Evolutionary conservation across 1,140 invertebrate genomes (phyloP).

Genomic region (silkworm (Bombyx mori)): DNA sequence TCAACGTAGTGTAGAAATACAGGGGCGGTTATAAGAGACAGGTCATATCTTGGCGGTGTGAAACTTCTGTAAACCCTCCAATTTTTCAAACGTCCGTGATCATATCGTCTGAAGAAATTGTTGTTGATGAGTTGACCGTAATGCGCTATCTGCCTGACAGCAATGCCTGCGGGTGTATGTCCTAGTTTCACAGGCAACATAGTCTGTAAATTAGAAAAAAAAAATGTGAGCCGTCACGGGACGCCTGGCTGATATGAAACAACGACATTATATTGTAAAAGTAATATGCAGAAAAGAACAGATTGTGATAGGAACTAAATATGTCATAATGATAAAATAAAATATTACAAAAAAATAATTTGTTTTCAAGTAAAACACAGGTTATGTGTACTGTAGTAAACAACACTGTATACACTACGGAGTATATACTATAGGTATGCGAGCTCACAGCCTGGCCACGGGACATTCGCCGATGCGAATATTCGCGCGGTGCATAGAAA

Average conservation of each 20-base stretch:
- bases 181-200: constrained; percentile 81
- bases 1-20: constrained; percentile 80
- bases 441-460: too few relatives aligned
- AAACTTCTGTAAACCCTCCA: constrained; percentile 61
- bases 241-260: too few relatives aligned
- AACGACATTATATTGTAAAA: not conserved
- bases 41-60: constrained; percentile 74
- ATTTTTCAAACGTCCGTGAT: constrained; percentile 74
- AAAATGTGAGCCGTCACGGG: not conserved
- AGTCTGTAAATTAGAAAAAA: constrained; percentile 64
- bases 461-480: too few relatives aligned
- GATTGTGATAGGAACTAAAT: too few relatives aligned
- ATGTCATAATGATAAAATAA: too few relatives aligned
- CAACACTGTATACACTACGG: too few relatives aligned
- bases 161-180: constrained; percentile 88
- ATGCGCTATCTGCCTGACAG: constrained; percentile 83
- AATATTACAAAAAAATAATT: too few relatives aligned
- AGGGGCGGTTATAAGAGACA: constrained; percentile 73
- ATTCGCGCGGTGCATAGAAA: too few relatives aligned
- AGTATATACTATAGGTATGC: too few relatives aligned
- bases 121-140: constrained; percentile 79
- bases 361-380: too few relatives aligned
- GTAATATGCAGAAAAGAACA: too few relatives aligned
- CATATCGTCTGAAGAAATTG: constrained; percentile 75
- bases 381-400: too few relatives aligned